Evolutionary conservation across 1,140 invertebrate genomes (phyloP), one percentile per base, ranked within the genome.

Genomic region (Amyelois transitella): DNA sequence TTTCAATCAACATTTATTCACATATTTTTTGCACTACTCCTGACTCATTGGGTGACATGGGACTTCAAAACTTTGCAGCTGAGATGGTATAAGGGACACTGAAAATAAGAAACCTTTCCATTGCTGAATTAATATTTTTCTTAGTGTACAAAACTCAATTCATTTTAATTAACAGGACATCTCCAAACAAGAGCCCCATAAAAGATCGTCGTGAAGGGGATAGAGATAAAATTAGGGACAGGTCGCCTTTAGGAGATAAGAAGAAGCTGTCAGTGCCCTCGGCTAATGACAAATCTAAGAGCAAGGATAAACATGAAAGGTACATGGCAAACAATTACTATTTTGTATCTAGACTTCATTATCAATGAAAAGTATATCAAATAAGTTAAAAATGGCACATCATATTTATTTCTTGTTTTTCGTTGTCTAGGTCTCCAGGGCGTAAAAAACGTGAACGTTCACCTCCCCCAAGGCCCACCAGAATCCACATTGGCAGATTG

Each of bases 401-500:
- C 10, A 28, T 18, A 22, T 7, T 53, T 14, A 49, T 17, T 45
- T 24, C 43, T 53, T 38, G 21, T 60, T 53, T 53, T 19, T 48
- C 59, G 17, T 44, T 44, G 18, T 1, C 44, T 50, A 86, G 80
- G 44, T 88, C 82, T 14, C 79, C 85, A 14, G 73, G 72, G 0
- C 75, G 84, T 24, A 87, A 87, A 53, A 87, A 86, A 60, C 92
- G 95, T 10, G 94, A 95, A 69, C 91, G 95, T 44, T 96, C 96
- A 2, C 95, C 96, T 0, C 94, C 95, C 25, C 96, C 96, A 1
- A 92, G 94, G 45, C 95, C 96, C 0, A 94, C 94, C 12, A 96
- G 98, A 79, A 97, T 98, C 71, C 97, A 99, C 78, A 94, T 99
- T 62, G 97, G 96, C 0, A 92, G 95, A 18, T 82, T 99, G 21